Evolutionary conservation across 2,113 vertebrate genomes (phyloP).

Genomic region (Okapia johnstoni): DNA sequence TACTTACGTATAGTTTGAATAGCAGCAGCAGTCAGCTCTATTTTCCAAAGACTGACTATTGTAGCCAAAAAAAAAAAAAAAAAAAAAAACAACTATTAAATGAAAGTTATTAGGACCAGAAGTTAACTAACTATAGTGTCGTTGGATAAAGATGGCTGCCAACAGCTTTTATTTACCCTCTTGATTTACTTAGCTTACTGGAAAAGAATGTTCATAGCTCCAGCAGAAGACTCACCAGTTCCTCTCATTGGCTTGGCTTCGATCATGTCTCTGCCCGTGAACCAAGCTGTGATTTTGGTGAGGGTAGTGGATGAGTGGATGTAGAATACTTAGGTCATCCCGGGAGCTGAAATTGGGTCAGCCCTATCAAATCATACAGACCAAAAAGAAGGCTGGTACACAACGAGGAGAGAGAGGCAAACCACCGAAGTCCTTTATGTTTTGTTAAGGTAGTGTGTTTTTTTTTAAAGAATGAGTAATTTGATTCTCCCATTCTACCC

Average conservation of each 20-base stretch:
- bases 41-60: background rate
- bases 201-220: background rate
- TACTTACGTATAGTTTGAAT: background rate
- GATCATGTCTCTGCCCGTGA: background rate
- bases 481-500: background rate
- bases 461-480: background rate
- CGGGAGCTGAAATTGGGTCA: background rate
- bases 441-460: background rate
- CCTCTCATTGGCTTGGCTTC: background rate
- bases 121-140: background rate
- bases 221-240: background rate
- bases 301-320: background rate
- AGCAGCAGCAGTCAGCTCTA: background rate
- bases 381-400: background rate
- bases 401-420: background rate
- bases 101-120: background rate
- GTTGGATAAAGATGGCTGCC: background rate
- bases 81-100: background rate
- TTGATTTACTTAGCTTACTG: background rate
- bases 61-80: background rate
- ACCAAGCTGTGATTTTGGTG: background rate
- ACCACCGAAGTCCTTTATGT: background rate
- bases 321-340: background rate
- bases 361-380: background rate
- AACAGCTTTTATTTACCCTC: background rate